These are phyloP conservation scores for Tetramorium parvispinum DNA, from an alignment of 1,140 invertebrate genomes.

Conservation along the genomic window DNA sequence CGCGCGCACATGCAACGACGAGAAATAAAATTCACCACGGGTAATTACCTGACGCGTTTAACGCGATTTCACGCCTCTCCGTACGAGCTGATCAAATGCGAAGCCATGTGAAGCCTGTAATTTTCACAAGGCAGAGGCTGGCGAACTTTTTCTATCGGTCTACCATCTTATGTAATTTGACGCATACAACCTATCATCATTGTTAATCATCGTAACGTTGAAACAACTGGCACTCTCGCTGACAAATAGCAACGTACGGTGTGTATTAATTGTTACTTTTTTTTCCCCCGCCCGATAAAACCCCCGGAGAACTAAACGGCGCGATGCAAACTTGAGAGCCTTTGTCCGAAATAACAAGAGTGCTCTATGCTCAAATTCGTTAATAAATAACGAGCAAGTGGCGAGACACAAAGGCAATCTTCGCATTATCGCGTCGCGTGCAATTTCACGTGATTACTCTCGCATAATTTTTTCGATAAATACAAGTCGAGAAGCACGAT, in stretches of 20 bases:
- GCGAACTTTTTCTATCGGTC: slow-evolving; percentile 7
- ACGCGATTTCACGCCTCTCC: slow-evolving; percentile 55
- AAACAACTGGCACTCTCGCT: not conserved
- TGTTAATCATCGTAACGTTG: slow-evolving; percentile 40
- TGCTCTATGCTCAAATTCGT: not conserved
- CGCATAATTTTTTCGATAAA: slow-evolving; percentile 4
- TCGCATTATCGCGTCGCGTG: slow-evolving; percentile 2
- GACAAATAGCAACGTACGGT: not conserved
- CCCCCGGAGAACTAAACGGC: not conserved
- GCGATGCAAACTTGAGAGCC: slow-evolving; percentile 12
- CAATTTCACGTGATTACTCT: slow-evolving; percentile 36
- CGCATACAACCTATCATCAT: slow-evolving; percentile 55
- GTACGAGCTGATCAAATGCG: slow-evolving; percentile 50
- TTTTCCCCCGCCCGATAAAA: not conserved
- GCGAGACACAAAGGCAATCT: slow-evolving; percentile 11
- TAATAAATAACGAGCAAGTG: slow-evolving; percentile 33
- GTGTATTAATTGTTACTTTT: slow-evolving; percentile 24
- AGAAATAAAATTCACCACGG: slow-evolving; percentile 33
- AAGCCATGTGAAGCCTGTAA: slow-evolving; percentile 46
- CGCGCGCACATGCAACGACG: not conserved
- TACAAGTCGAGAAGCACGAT: not conserved
- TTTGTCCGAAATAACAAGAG: not conserved
- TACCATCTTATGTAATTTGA: slow-evolving; percentile 46
- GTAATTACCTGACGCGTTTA: slow-evolving; percentile 59
- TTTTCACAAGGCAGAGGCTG: slow-evolving; percentile 51